A percentile compares a stretch with the other conserved stretches of the same genome.
Evolutionary conservation across 2,888 invertebrate species (phyloP).

Genomic region (Plemyria rubiginata): DNA sequence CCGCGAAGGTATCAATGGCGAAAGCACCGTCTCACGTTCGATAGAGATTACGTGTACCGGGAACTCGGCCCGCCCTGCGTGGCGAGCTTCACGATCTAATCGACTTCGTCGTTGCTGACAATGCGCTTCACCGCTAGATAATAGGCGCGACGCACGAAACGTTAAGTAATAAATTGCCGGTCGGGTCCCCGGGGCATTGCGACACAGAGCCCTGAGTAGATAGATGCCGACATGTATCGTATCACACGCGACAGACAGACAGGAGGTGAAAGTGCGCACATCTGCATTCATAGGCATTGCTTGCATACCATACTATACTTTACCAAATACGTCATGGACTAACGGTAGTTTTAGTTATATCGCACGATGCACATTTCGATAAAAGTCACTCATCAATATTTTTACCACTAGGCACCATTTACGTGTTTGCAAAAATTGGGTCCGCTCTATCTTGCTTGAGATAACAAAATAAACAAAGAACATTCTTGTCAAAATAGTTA

Average conservation of each 20-base stretch:
- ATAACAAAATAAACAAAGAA: conserved; percentile 50
- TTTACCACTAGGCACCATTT: no score
- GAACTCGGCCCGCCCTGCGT: conserved; percentile 5
- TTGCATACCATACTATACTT: conserved; percentile 51
- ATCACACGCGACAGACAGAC: conserved; percentile 59
- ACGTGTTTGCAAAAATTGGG: not conserved
- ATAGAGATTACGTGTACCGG: conserved; percentile 9
- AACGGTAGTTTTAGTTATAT: conserved; percentile 56
- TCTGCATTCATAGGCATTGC: conserved; percentile 56
- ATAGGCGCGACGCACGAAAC: conserved; percentile 48
- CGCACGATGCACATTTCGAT: conserved; percentile 24
- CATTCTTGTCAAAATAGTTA: conserved; percentile 28
- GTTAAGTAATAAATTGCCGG: conserved; percentile 51
- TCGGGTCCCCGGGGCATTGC: conserved; percentile 54
- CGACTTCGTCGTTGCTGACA: conserved; percentile 36
- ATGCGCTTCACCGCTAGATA: conserved; percentile 37
- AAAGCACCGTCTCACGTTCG: conserved; percentile 49
- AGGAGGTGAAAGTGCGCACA: conserved; percentile 76
- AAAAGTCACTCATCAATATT: not conserved
- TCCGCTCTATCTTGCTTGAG: conserved; percentile 28
- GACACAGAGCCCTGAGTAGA: conserved; percentile 46
- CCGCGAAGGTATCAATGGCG: conserved; percentile 37
- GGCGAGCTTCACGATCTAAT: conserved; percentile 29
- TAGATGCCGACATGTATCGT: conserved; percentile 51
- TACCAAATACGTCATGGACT: conserved; percentile 38